A percentile compares a stretch with the other conserved stretches of the same genome.
Evolutionary conservation across 2,113 vertebrate genomes (phyloP).

Genomic region (Caretta caretta): DNA sequence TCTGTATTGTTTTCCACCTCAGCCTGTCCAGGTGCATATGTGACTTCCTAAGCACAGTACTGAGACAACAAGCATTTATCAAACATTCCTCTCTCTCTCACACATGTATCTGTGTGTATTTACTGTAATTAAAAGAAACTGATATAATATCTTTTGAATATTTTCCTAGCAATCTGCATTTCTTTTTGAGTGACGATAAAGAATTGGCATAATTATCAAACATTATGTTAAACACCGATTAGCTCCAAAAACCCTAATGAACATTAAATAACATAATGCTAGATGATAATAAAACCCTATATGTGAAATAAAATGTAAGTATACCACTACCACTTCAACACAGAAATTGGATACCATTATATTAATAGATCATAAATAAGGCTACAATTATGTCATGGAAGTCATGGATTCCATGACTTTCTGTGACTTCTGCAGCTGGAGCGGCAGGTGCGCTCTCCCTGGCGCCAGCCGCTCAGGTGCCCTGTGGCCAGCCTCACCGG

Average conservation of each 20-base stretch:
- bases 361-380: background rate
- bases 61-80: background rate
- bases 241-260: background rate
- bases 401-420: too few species aligned
- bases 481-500: too few species aligned
- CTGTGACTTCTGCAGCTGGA: too few species aligned
- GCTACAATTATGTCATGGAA: too few species aligned
- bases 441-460: too few species aligned
- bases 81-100: background rate
- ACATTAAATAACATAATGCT: background rate
- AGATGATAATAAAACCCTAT: background rate
- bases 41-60: accelerated
- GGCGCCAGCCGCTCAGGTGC: too few species aligned
- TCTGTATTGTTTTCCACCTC: background rate
- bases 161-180: background rate
- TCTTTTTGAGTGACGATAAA: background rate
- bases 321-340: background rate
- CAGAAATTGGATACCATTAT: background rate
- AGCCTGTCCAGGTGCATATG: background rate
- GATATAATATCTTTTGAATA: background rate
- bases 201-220: background rate
- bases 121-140: background rate
- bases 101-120: background rate
- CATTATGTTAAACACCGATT: background rate
- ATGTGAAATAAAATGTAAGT: background rate